Evolutionary conservation across 2,888 invertebrate genomes (phyloP).

Genomic region (Melieria crassipennis): DNA sequence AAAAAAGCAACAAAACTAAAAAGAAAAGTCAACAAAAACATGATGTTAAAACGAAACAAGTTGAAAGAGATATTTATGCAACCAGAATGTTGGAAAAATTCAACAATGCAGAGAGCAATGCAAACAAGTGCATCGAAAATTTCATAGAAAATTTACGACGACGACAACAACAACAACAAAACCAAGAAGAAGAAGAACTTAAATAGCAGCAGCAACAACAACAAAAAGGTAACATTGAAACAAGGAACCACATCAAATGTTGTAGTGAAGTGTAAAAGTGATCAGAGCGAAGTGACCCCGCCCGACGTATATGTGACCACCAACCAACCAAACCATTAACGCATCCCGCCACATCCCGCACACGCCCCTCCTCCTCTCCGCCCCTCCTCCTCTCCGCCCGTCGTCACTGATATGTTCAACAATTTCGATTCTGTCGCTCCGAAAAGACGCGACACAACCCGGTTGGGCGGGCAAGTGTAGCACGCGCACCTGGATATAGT

Average conservation of each 20-base stretch:
- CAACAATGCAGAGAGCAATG: constrained; percentile 36
- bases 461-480: too few relatives aligned
- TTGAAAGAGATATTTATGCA: constrained; percentile 44
- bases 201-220: constrained; percentile 28
- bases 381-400: too few relatives aligned
- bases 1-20: constrained; percentile 43
- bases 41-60: constrained; percentile 37
- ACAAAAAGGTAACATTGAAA: constrained; percentile 33
- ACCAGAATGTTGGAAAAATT: constrained; percentile 32
- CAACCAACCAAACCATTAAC: too few relatives aligned
- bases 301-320: constrained; percentile 21
- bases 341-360: too few relatives aligned
- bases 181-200: constrained; percentile 36
- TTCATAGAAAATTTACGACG: constrained; percentile 8
- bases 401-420: too few relatives aligned
- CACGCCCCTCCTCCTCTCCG: too few relatives aligned
- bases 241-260: constrained; percentile 53
- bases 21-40: constrained; percentile 30
- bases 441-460: too few relatives aligned
- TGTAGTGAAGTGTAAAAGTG: constrained; percentile 34
- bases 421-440: too few relatives aligned
- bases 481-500: too few relatives aligned
- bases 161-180: constrained; percentile 26
- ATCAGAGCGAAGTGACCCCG: constrained; percentile 43
- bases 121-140: constrained; percentile 30